Conservation (phyloP, 2,888 invertebrate genomes). For the Nebria salina region DNA sequence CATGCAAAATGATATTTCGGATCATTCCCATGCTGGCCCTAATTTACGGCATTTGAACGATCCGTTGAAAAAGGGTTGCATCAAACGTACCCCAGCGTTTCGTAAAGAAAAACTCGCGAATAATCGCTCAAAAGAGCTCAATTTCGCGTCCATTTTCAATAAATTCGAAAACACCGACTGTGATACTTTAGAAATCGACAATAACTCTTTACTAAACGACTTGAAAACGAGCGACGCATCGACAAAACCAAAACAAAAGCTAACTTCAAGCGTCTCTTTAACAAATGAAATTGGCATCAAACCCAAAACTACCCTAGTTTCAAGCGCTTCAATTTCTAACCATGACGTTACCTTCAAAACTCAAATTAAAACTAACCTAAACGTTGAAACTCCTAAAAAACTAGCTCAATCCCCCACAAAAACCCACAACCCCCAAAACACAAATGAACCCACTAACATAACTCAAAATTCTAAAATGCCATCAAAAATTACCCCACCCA, state of each 20-base stretch:
- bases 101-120: constrained; percentile 60
- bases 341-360: background rate
- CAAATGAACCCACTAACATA: background rate
- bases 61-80: constrained; percentile 60
- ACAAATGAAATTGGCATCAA: background rate
- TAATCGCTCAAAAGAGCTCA: constrained; percentile 9
- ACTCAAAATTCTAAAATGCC: background rate
- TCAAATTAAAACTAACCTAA: background rate
- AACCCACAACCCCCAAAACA: background rate
- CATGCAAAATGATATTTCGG: constrained; percentile 24
- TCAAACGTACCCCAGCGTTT: constrained; percentile 69
- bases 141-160: background rate
- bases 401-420: background rate
- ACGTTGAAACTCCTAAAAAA: background rate
- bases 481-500: background rate
- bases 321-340: background rate
- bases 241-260: constrained; percentile 5
- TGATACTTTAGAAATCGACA: background rate
- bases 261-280: constrained; percentile 9
- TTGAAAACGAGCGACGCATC: constrained; percentile 19
- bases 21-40: constrained; percentile 43
- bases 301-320: background rate
- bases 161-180: constrained; percentile 7
- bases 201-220: background rate
- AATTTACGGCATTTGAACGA: constrained; percentile 60